A percentile compares a stretch with the other conserved stretches of the same genome.
phyloP scores from a whole-genome alignment of 2,797 vertebrate species.

The Allenopithecus nigroviridis region DNA sequence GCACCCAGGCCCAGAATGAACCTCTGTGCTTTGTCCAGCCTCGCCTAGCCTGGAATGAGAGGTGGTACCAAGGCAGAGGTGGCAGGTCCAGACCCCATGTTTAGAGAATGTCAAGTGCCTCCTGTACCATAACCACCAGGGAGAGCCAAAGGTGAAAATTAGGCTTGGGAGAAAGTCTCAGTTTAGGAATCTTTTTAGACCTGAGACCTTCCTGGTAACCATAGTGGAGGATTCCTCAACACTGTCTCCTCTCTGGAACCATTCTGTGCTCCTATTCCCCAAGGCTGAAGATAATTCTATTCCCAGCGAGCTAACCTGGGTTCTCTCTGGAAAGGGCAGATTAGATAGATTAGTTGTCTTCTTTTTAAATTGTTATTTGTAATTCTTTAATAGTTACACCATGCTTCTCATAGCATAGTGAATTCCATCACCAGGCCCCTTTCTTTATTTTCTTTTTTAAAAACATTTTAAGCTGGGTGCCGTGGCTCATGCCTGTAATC shows the following conservation, averaged over 20 bases:
- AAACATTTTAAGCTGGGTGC: too few relatives aligned
- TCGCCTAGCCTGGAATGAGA: neutral
- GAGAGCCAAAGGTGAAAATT: neutral
- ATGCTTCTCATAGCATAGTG: neutral
- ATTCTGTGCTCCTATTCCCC: neutral
- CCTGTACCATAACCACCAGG: neutral
- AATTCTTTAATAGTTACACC: neutral
- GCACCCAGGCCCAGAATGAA: neutral
- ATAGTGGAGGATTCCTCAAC: neutral
- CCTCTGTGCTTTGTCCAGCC: neutral
- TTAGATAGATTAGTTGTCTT: neutral
- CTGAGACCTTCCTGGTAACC: neutral
- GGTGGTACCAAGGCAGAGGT: neutral
- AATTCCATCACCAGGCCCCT: neutral
- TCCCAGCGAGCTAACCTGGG: neutral
- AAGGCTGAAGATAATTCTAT: constrained; percentile 13
- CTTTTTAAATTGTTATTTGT: neutral
- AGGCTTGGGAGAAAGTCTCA: neutral
- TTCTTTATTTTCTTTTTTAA: neutral
- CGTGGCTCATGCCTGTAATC: too few relatives aligned
- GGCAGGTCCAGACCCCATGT: neutral
- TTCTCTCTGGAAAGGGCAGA: neutral
- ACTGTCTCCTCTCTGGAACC: neutral
- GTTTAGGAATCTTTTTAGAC: neutral
- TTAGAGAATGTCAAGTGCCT: neutral